Evolutionary conservation across 2,113 vertebrate species (phyloP).

Genomic region (Pelmatolapia mariae): DNA sequence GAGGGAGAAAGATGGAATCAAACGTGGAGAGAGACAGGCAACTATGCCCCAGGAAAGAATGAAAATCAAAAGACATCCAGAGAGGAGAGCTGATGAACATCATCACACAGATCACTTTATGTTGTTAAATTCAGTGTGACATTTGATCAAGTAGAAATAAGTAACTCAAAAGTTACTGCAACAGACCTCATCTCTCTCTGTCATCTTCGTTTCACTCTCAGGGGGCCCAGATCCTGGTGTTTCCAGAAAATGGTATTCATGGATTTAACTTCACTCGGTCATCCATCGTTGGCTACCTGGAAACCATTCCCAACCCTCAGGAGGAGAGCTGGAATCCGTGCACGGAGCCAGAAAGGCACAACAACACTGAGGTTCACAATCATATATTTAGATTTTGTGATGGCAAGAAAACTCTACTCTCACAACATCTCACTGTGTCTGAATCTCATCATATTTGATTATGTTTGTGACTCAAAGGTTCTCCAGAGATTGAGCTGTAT

Average conservation of each 20-base stretch:
- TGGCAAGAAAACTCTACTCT: background rate
- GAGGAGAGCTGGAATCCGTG: constrained; percentile 88
- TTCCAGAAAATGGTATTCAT: constrained; percentile 93
- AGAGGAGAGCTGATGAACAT: background rate
- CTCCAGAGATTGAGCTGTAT: constrained; percentile 87
- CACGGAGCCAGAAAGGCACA: constrained; percentile 73
- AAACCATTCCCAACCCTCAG: constrained; percentile 75
- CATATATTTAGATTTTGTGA: background rate
- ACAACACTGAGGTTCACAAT: constrained; percentile 82
- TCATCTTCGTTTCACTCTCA: constrained; percentile 30
- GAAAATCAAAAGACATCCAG: constrained; percentile 4
- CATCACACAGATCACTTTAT: background rate
- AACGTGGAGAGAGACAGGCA: background rate
- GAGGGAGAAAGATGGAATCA: background rate
- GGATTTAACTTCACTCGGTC: constrained; percentile 89
- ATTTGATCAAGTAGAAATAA: background rate
- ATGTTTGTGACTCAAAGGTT: constrained; percentile 69
- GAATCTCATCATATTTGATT: background rate
- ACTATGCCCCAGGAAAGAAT: background rate
- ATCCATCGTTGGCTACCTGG: constrained; percentile 84
- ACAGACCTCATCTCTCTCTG: background rate
- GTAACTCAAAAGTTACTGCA: background rate
- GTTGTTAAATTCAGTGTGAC: background rate
- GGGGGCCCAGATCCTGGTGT: constrained; percentile 92
- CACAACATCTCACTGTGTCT: background rate